Conservation (phyloP, 2,113 vertebrate genomes). For the Planiliza haematocheilus region DNA sequence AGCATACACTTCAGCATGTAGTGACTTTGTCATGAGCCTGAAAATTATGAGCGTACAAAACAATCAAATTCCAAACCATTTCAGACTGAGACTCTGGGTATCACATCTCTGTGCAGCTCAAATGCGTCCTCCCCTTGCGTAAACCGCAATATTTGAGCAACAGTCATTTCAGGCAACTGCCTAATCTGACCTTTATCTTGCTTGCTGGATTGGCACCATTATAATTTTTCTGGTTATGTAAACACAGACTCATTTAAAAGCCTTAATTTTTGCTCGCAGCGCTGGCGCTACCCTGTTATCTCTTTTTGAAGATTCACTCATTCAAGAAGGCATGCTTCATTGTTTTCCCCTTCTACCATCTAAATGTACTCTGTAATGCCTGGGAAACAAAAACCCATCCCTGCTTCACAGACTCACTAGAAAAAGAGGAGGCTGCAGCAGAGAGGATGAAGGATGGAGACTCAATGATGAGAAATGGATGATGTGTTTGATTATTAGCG, state of each 20-base stretch:
- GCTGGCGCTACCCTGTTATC: background rate
- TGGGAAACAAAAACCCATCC: background rate
- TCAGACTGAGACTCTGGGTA: background rate
- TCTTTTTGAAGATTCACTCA: constrained; percentile 20
- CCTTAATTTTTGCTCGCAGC: background rate
- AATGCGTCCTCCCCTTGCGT: background rate
- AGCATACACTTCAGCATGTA: too few relatives aligned
- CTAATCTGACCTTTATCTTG: constrained; percentile 16
- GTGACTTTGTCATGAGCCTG: background rate
- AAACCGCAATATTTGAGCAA: background rate
- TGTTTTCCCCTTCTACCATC: background rate
- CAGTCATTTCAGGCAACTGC: constrained; percentile 20
- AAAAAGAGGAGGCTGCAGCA: background rate
- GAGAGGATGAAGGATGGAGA: background rate
- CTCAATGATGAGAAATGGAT: constrained; percentile 18
- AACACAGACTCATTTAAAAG: constrained; percentile 10
- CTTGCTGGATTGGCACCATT: background rate
- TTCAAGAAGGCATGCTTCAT: background rate
- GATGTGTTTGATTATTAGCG: constrained; percentile 20
- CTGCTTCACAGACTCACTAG: constrained; percentile 2
- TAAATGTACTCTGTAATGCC: background rate
- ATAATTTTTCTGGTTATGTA: constrained; percentile 14
- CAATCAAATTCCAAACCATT: background rate
- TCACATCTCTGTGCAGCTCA: background rate
- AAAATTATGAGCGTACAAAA: background rate